Evolutionary conservation across 2,888 invertebrate genomes (phyloP).

Genomic region (Sisyra nigra): DNA sequence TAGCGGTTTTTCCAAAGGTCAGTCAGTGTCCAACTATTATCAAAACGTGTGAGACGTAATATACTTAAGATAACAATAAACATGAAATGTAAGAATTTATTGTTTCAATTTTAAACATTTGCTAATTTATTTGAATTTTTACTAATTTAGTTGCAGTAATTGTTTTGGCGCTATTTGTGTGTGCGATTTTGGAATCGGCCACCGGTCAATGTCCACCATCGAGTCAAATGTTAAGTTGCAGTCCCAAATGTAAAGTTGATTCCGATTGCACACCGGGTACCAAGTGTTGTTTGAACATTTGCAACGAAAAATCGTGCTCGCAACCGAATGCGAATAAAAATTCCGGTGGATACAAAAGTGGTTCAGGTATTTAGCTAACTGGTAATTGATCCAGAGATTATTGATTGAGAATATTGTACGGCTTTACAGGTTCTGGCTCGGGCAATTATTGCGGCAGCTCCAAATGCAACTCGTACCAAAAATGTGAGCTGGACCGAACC

Average conservation of each 20-base stretch:
- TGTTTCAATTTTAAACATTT: no score
- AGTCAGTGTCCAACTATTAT: no score
- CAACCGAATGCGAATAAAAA: slow-evolving; percentile 25
- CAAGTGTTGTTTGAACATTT: slow-evolving; percentile 53
- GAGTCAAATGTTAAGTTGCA: slow-evolving; percentile 46
- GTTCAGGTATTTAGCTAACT: slow-evolving; percentile 16
- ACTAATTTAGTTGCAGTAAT: no score
- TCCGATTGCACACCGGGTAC: slow-evolving; percentile 47
- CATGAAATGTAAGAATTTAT: no score
- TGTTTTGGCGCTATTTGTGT: no score
- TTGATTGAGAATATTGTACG: slow-evolving; percentile 6
- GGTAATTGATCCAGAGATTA: slow-evolving; percentile 6
- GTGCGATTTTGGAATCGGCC: no score
- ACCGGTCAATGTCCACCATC: slow-evolving; percentile 39
- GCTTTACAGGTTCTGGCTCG: slow-evolving; percentile 27
- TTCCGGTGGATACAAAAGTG: slow-evolving; percentile 26
- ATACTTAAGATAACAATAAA: no score
- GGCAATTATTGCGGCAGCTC: slow-evolving; percentile 51
- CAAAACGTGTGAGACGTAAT: no score
- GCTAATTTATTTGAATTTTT: no score
- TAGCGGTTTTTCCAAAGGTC: no score
- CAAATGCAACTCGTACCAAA: slow-evolving; percentile 49
- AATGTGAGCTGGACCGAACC: slow-evolving; percentile 44
- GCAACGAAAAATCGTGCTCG: slow-evolving; percentile 51
- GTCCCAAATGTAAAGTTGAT: slow-evolving; percentile 49